Evolutionary conservation across 2,797 vertebrate species (phyloP).

Genomic region (Coccyzus lansbergi): DNA sequence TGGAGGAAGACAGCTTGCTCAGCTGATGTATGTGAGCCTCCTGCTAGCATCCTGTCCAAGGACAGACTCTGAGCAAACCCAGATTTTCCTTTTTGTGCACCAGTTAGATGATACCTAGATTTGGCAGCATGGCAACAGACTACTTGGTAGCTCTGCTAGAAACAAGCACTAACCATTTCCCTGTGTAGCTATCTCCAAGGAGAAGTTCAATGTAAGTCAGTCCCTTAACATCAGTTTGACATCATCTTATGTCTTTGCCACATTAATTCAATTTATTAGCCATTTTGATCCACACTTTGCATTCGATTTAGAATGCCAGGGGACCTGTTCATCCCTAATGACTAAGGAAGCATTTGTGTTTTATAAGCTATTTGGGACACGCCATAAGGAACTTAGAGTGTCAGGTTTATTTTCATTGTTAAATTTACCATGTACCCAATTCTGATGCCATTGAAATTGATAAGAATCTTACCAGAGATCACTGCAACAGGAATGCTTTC

Average conservation of each 20-base stretch:
- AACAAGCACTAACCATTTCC: not conserved
- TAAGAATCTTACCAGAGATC: not conserved
- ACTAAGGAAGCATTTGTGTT: constrained; percentile 61
- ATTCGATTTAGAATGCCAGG: constrained; percentile 38
- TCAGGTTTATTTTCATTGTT: constrained; percentile 53
- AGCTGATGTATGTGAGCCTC: not conserved
- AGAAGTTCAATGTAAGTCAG: constrained; percentile 55
- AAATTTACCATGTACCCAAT: constrained; percentile 39
- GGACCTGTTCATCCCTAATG: constrained; percentile 63
- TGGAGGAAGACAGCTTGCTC: not conserved
- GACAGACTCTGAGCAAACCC: not conserved
- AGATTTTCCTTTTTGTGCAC: not conserved
- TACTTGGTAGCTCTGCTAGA: constrained; percentile 4
- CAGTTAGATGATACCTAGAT: constrained; percentile 28
- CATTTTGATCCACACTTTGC: constrained; percentile 42
- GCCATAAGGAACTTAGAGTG: constrained; percentile 56
- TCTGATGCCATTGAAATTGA: not conserved
- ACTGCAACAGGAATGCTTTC: not conserved
- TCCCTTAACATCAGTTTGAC: constrained; percentile 56
- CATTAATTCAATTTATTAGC: constrained; percentile 68
- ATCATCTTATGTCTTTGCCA: constrained; percentile 55
- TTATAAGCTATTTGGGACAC: constrained; percentile 62
- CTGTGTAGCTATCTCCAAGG: constrained; percentile 42
- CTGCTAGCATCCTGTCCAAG: not conserved
- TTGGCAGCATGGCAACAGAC: constrained; percentile 56